Percentiles rank a stretch among this genome's conserved stretches.
Evolutionary conservation across 2,113 vertebrate genomes (phyloP).

Genomic region (Tympanuchus pallidicinctus): DNA sequence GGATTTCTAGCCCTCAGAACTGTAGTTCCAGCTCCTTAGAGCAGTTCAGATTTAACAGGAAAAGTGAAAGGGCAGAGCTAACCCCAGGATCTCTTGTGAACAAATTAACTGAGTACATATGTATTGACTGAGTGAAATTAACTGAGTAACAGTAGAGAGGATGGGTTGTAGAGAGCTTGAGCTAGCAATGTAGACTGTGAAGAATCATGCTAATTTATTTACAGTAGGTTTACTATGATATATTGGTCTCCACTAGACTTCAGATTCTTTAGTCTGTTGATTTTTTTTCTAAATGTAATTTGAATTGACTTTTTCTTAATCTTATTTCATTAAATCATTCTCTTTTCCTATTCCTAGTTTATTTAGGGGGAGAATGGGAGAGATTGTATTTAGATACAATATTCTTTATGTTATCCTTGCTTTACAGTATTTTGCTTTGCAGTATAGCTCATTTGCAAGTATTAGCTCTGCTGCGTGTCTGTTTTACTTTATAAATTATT

Average conservation of each 20-base stretch:
- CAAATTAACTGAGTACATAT: fast-evolving
- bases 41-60: not conserved
- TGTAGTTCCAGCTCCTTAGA: not conserved
- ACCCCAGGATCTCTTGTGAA: not conserved
- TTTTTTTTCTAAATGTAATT: constrained; percentile 23
- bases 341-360: not conserved
- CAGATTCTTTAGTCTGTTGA: not conserved
- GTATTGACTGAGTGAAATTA: not conserved
- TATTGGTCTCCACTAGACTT: not conserved
- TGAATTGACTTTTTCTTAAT: not conserved
- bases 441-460: constrained; percentile 49
- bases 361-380: not conserved
- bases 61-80: not conserved
- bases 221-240: not conserved
- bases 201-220: constrained; percentile 11
- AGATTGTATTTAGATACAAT: not conserved
- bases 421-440: not conserved
- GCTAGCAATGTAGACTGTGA: not conserved
- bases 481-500: constrained; percentile 61
- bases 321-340: not conserved
- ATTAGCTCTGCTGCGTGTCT: constrained; percentile 35
- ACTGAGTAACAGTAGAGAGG: not conserved
- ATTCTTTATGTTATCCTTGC: not conserved
- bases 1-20: not conserved
- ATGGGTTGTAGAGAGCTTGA: not conserved